Base-by-base conservation (phyloP, 30 jellyfish, hydroid and myxozoan genomes). In the Aurelia sp. region DNA sequence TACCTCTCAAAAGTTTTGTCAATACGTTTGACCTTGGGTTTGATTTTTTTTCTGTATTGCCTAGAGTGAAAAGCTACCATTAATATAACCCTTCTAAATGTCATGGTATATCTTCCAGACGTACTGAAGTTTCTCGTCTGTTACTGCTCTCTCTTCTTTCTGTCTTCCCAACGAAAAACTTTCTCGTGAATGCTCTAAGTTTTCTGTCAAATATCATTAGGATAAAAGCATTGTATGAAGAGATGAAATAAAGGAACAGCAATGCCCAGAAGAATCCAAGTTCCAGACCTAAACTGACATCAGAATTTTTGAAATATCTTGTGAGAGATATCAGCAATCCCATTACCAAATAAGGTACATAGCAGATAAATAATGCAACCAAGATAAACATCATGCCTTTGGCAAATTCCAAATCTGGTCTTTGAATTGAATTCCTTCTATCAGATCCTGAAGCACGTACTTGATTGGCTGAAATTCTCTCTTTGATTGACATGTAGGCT, bases 321-420 rank as follows among this genome's bases (percentile, higher is more conserved):
- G 37, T 8, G 62, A 74, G 33, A 33, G 63, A 58, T 11, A 74
- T 57, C 10, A 74, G 63, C 65, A 74, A 8, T 11, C 85, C 85
- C 19, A 37, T 53, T 27, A 53, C 40, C 35, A 37, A n/a, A 63
- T 74, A 74, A 4, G 85, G 85, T 13, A 74, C 74, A 52, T 74
- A 74, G 71, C 62, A 74, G 11, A 74, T 75, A 22, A 74, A 57
- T 44, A 74, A 13, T 12, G 85, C 85, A 16, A 74, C 74, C 74
- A 74, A 31, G 31, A 74, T 74, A 16, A 51, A 74, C 31, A 74
- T 23, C 85, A 74, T 74, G 7, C 85, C 85, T 53, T 74, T 74
- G 2, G 63, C 59, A 41, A 74, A 74, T 57, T 74, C 85, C n/a
- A 74, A 13, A 47, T 74, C 85, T 4, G 85, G 85, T 22, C 85